Evolutionary conservation across 1,140 invertebrate species (phyloP).

Genomic region (Mylabris phalerata): DNA sequence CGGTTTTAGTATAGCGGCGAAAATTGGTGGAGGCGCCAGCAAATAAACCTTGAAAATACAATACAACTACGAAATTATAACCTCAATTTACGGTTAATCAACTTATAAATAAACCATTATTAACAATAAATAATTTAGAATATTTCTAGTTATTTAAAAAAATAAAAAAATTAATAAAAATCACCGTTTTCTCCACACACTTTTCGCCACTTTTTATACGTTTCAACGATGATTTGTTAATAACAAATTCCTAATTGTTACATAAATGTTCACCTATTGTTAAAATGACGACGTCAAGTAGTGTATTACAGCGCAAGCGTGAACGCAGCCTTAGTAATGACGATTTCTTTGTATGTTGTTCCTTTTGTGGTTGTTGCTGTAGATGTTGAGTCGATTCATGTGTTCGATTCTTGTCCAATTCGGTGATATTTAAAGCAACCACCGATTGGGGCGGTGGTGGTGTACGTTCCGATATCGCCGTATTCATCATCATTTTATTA

Average conservation of each 20-base stretch:
- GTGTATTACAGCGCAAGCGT: conserved; percentile 15
- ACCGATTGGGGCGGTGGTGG: neutral
- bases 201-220: too few species aligned
- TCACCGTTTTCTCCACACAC: too few species aligned
- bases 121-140: too few species aligned
- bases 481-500: conserved; percentile 33
- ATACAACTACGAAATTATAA: neutral
- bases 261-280: conserved; percentile 22
- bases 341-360: conserved; percentile 16
- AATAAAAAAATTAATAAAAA: too few species aligned
- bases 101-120: too few species aligned
- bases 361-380: conserved; percentile 10
- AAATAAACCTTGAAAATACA: neutral
- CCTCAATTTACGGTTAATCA: too few species aligned
- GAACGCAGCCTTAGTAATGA: conserved; percentile 5
- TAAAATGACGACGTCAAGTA: conserved; percentile 21
- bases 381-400: conserved; percentile 1
- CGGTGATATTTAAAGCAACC: conserved; percentile 9
- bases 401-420: neutral
- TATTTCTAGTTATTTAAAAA: too few species aligned
- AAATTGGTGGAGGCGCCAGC: neutral
- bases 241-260: too few species aligned
- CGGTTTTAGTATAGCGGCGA: too few species aligned
- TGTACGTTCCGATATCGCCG: conserved; percentile 21
- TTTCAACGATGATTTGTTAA: too few species aligned